Evolutionary conservation across 2,113 vertebrate genomes (phyloP).

Genomic region (Pteropus alecto): DNA sequence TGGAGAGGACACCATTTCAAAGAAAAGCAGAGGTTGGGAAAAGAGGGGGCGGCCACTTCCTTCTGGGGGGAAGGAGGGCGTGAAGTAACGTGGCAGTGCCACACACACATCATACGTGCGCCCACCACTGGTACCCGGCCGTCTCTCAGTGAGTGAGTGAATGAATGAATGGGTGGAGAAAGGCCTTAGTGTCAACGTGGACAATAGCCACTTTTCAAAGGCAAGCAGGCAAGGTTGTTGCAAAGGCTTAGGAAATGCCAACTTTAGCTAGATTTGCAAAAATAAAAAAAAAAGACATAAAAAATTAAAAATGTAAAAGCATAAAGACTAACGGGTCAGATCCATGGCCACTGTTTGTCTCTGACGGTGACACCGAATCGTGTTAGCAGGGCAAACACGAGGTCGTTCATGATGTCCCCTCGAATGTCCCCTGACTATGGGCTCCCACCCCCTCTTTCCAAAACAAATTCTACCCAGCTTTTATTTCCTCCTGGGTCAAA

Average conservation of each 20-base stretch:
- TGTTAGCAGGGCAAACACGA: no score
- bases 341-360: not conserved
- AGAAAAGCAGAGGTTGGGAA: not conserved
- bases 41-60: not conserved
- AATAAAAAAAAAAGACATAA: not conserved
- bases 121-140: not conserved
- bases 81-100: not conserved
- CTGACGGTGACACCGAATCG: not conserved
- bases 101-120: not conserved
- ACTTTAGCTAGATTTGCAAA: not conserved
- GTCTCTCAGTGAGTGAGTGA: not conserved
- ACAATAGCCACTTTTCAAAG: not conserved
- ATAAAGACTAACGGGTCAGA: not conserved
- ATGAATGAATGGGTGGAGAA: not conserved
- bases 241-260: not conserved
- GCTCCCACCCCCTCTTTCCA: not conserved
- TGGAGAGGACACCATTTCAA: not conserved
- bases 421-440: fast-evolving
- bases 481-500: not conserved
- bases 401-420: not conserved
- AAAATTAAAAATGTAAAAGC: not conserved
- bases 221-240: not conserved
- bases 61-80: not conserved
- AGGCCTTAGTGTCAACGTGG: not conserved
- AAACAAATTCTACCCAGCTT: not conserved